Conservation (phyloP, 2,888 invertebrate genomes). For the Bembecia ichneumoniformis region DNA sequence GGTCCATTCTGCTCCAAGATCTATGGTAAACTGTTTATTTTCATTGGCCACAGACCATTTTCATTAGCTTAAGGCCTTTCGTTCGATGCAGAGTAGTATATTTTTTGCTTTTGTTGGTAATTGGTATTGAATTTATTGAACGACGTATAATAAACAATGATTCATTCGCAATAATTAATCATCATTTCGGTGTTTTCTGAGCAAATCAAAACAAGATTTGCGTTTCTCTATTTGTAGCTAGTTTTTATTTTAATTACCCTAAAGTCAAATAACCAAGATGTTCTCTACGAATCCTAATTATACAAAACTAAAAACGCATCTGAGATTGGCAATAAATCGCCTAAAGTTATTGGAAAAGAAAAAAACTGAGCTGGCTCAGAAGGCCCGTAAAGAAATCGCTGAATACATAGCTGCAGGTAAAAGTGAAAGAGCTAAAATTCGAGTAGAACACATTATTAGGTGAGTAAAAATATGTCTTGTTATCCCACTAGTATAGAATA, state of each 20-base stretch:
- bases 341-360: conserved; percentile 97
- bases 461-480: conserved; percentile 24
- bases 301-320: conserved; percentile 95
- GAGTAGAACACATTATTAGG: conserved; percentile 98
- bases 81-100: too few relatives aligned
- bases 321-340: conserved; percentile 92
- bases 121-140: too few relatives aligned
- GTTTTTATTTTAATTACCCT: too few relatives aligned
- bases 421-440: conserved; percentile 91
- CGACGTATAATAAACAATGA: not conserved
- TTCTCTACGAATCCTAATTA: conserved; percentile 95
- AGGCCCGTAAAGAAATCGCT: conserved; percentile 97
- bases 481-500: too few relatives aligned
- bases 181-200: not conserved
- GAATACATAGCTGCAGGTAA: conserved; percentile 92
- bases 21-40: too few relatives aligned
- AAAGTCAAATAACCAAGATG: conserved; percentile 67
- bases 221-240: too few relatives aligned
- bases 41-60: too few relatives aligned
- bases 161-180: not conserved
- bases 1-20: too few relatives aligned
- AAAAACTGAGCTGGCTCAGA: conserved; percentile 96
- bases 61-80: too few relatives aligned
- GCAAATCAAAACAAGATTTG: not conserved
- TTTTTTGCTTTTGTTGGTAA: too few relatives aligned